These are phyloP conservation scores for Himalopsyche anomala DNA, from an alignment of 2,888 invertebrate species.

Conservation along the genomic window DNA sequence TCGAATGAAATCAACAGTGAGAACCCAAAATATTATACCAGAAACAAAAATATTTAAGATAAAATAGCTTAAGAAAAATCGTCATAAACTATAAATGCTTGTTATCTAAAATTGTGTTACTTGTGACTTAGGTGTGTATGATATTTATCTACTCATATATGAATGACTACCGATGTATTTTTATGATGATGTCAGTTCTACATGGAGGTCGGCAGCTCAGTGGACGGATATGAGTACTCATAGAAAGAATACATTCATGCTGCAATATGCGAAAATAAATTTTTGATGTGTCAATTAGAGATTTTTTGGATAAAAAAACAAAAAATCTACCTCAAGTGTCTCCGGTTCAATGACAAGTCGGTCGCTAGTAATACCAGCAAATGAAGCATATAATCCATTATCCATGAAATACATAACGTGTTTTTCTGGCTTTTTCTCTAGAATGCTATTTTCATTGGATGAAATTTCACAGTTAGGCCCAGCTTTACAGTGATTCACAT, in stretches of 20 bases:
- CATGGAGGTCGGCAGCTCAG: no score
- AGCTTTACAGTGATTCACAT: constrained; percentile 66
- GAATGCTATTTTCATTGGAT: constrained; percentile 19
- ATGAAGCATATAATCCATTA: constrained; percentile 98
- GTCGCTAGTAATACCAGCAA: constrained; percentile 97
- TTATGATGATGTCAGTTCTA: no score
- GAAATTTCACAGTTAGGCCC: not conserved
- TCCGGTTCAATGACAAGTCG: constrained; percentile 87
- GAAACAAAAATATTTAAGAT: no score
- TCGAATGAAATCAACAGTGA: no score
- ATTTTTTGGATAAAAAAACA: not conserved
- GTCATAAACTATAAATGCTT: no score
- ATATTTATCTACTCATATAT: no score
- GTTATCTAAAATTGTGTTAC: no score
- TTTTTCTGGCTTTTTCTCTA: constrained; percentile 5
- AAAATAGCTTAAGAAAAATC: no score
- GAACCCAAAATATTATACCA: no score
- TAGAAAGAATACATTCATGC: not conserved
- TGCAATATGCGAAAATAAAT: not conserved
- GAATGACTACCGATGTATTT: no score
- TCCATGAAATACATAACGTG: constrained; percentile 97
- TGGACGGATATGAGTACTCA: not conserved
- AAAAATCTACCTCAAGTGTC: constrained; percentile 79
- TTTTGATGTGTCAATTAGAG: not conserved
- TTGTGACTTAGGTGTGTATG: no score